Percentiles rank a stretch among this genome's conserved stretches.
Conservation (phyloP, 2,797 vertebrate genomes). For the Enteromius paludinosus region DNA sequence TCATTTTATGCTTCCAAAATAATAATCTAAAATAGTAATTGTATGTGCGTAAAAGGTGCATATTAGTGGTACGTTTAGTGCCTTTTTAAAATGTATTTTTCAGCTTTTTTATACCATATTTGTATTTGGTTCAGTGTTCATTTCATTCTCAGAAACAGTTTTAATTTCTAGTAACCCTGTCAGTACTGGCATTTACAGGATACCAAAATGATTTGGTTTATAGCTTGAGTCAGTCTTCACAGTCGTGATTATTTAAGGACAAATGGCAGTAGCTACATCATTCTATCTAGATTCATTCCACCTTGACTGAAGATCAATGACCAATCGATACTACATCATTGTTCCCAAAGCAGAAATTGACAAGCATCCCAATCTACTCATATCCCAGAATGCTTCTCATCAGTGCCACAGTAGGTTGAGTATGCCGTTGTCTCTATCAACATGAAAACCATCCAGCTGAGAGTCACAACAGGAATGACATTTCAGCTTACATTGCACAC, state of each 20-base stretch:
- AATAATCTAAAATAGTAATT: not conserved
- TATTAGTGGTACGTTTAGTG: not conserved
- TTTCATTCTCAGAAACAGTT: not conserved
- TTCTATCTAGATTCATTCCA: constrained; percentile 37
- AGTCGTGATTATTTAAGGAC: constrained; percentile 19
- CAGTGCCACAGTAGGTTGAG: constrained; percentile 43
- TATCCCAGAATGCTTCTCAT: constrained; percentile 58
- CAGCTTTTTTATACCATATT: not conserved
- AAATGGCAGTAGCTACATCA: constrained; percentile 26
- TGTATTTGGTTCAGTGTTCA: not conserved
- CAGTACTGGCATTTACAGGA: not conserved
- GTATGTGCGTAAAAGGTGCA: not conserved
- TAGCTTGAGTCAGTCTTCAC: constrained; percentile 21
- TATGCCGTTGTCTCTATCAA: constrained; percentile 44
- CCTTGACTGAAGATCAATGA: constrained; percentile 47
- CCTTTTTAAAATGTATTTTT: not conserved
- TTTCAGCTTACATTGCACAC: constrained; percentile 43
- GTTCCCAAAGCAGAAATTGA: constrained; percentile 29
- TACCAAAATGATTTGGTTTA: not conserved
- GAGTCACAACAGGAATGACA: constrained; percentile 30
- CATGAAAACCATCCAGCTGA: constrained; percentile 41
- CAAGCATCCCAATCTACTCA: constrained; percentile 48
- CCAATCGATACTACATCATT: constrained; percentile 33
- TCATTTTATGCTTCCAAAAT: not conserved
- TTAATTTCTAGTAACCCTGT: not conserved